Conservation (phyloP, 2,113 vertebrate genomes). For the Podarcis cretensis region DNA sequence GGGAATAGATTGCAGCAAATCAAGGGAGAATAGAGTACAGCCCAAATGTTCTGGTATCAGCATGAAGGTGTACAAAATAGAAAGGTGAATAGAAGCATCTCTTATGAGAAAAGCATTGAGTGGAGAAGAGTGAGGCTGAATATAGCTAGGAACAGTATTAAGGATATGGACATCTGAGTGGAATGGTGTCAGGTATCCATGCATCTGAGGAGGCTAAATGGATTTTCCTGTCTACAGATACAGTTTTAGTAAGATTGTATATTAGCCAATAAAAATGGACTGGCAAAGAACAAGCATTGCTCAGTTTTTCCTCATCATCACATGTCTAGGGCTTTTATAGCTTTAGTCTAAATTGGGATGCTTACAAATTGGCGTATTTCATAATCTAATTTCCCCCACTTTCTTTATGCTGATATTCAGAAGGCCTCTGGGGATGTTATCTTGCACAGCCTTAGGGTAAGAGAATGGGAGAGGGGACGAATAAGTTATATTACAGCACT, state of each 20-base stretch:
- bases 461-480: conserved; percentile 11
- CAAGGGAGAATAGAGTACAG: neutral
- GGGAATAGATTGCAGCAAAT: neutral
- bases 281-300: neutral
- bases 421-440: neutral
- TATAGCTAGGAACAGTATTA: neutral
- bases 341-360: neutral
- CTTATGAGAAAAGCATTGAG: neutral
- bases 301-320: neutral
- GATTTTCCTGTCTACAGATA: neutral
- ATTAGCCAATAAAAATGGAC: neutral
- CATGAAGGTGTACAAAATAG: neutral
- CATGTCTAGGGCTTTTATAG: neutral
- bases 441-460: conserved; percentile 18
- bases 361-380: neutral
- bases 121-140: neutral
- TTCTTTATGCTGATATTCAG: neutral
- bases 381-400: neutral
- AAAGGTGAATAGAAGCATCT: neutral
- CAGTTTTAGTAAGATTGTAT: neutral
- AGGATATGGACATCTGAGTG: neutral
- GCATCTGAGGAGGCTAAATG: neutral
- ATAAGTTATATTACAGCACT: conserved; percentile 11
- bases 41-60: neutral
- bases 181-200: neutral